A percentile compares a stretch with the other conserved stretches of the same genome.
These are phyloP conservation scores for Globia sparganii DNA, from an alignment of 2,888 invertebrate species.

Conservation along the genomic window DNA sequence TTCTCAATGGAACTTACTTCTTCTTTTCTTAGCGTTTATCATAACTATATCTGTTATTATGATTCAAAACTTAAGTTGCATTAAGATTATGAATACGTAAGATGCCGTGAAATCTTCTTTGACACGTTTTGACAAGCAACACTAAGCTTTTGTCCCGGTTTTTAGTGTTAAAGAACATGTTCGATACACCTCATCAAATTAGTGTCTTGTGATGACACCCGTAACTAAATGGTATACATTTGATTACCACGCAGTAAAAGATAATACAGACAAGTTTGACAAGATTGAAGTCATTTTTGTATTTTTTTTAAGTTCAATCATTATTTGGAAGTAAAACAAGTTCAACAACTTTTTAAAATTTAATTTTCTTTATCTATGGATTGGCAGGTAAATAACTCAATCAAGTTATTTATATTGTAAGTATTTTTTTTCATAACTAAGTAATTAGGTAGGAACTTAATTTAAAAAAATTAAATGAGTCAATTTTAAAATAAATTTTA, in stretches of 20 bases:
- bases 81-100: not conserved
- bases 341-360: too few species aligned
- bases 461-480: not conserved
- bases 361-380: too few species aligned
- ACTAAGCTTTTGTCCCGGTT: constrained; percentile 20
- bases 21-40: not conserved
- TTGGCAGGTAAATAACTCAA: too few species aligned
- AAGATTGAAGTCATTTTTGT: not conserved
- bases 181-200: constrained; percentile 8
- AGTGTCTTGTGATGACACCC: constrained; percentile 22
- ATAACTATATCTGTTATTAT: not conserved
- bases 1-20: too few species aligned
- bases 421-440: too few species aligned
- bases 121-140: constrained; percentile 24
- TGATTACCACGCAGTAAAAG: constrained; percentile 1
- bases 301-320: too few species aligned
- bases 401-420: not conserved
- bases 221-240: constrained; percentile 11
- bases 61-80: not conserved
- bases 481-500: not conserved
- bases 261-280: not conserved
- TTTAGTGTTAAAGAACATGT: constrained; percentile 31
- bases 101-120: not conserved
- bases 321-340: too few species aligned
- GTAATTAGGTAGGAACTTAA: too few species aligned